These are phyloP conservation scores for Pampusana beccarii DNA, from an alignment of 2,113 vertebrate species.

Conservation along the genomic window DNA sequence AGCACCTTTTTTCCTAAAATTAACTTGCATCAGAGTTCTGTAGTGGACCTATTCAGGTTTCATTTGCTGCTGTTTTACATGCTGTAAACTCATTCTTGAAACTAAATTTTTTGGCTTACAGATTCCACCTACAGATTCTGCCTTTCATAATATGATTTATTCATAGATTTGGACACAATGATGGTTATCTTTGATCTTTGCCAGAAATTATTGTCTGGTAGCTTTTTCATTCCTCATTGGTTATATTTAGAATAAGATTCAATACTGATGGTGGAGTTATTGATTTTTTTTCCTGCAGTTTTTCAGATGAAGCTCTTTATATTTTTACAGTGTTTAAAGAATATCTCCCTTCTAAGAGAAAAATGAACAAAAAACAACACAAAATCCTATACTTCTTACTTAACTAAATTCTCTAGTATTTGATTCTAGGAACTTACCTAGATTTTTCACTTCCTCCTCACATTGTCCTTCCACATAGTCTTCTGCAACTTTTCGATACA, in stretches of 20 bases:
- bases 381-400: rapidly evolving
- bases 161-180: rapidly evolving
- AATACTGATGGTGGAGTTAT: background rate
- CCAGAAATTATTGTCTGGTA: background rate
- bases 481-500: background rate
- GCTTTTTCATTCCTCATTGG: rapidly evolving
- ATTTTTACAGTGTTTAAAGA: background rate
- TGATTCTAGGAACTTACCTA: background rate
- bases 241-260: background rate
- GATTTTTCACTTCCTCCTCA: background rate
- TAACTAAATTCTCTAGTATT: rapidly evolving
- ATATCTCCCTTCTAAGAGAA: background rate
- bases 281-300: background rate
- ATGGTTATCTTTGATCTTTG: rapidly evolving
- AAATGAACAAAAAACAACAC: background rate
- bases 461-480: background rate
- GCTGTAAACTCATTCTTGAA: background rate
- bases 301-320: rapidly evolving
- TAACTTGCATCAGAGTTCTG: background rate
- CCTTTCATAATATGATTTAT: background rate
- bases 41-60: background rate
- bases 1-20: background rate
- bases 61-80: background rate
- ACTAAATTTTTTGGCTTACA: background rate
- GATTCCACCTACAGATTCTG: background rate